Evolutionary conservation across 2,113 vertebrate genomes (phyloP), one percentile per base, ranked within the genome.

Genomic region (Calcarius ornatus): DNA sequence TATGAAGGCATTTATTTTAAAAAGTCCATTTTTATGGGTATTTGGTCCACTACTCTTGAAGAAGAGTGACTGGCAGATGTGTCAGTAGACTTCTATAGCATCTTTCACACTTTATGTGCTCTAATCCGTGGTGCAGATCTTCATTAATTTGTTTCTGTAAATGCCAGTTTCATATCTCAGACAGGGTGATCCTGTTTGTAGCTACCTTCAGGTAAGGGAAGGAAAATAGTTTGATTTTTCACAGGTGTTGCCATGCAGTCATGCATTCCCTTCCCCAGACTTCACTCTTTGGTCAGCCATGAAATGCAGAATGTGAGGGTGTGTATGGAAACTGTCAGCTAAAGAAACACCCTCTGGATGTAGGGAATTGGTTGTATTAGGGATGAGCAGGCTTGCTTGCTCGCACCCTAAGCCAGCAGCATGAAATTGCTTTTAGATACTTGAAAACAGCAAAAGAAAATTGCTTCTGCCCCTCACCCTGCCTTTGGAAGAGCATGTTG

Each of bases 341-440:
- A 12, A 70, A 69, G 68, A 38, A 3, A 0, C 10, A 18, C 31
- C 19, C 12, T 43, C 71, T 53, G 79, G 75, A 59, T 1, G 3
- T 5, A 54, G 27, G 47, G 82, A 90, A 80, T 90, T 45, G 63
- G 33, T 73, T 3, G 2, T 77, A 31, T 64, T 70, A 57, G 71
- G 68, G 48, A 71, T 91, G 65, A 92, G 60, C 93, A 76, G 51
- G 50, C 60, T 84, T 87, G 54, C 51, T 86, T 78, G 71, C 88
- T 92, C 0, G 0, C 69, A 60, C 89, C 60, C 50, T 75, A 61
- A 86, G 53, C 50, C 43, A 76, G 73, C 3, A 9, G 59, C 87
- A 92, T 88, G 85, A 93, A 95, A 94, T 94, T 91, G 81, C 87
- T 61, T 96, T 88, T 70, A 64, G 85, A 63, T 45, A 51, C 25